Evolutionary conservation across 1,140 invertebrate species (phyloP), one percentile per base, ranked within the genome.

Genomic region (Drosophila mayri): DNA sequence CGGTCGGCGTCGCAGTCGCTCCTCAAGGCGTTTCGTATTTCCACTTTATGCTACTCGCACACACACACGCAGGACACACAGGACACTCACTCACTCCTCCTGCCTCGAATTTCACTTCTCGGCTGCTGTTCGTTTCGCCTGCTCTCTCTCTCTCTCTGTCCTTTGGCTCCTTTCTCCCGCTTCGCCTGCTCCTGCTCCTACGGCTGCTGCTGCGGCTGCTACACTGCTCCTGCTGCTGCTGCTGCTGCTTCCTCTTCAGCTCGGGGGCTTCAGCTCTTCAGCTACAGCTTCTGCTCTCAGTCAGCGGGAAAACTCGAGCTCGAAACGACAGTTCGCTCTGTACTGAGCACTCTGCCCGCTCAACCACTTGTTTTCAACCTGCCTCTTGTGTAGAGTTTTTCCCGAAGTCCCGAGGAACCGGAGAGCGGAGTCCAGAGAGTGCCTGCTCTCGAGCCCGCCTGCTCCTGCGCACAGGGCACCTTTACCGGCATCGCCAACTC

Each of bases 331-430:
- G 84, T 82, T 80, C 74, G 86, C 81, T 90, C 79, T 73, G 77
- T 82, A 85, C 86, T 90, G 67, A 86, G 52, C 55, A 66, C 46
- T 50, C 60, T 70, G 79, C 61, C 66, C 72, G 86, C 85, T 91
- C 90, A 91, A 91, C 90, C 90, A 91, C 90, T 91, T 91, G 90
- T 91, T 91, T 91, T 91, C 88, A 90, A 85, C 85, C 81, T 67
- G 66, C 79, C 70, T 41, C 54, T 60, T 60, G 68, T 72, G 68
- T 72, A 72, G 68, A 72, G 68, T 72, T 72, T 71, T 59, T 44
- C 47, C 66, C 66, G 66, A 70, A 70, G 66, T 44, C 52, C 30
- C 52, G n/a, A 41, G 22, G 47, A 50, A 50, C 25, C 10, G n/a
- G 22, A 44, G 66, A 20, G 47, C 11, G 11, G 30, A 38, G 47